Evolutionary conservation across 2,797 vertebrate genomes (phyloP), one percentile per base, ranked within the genome.

Genomic region (Salarias fasciatus): DNA sequence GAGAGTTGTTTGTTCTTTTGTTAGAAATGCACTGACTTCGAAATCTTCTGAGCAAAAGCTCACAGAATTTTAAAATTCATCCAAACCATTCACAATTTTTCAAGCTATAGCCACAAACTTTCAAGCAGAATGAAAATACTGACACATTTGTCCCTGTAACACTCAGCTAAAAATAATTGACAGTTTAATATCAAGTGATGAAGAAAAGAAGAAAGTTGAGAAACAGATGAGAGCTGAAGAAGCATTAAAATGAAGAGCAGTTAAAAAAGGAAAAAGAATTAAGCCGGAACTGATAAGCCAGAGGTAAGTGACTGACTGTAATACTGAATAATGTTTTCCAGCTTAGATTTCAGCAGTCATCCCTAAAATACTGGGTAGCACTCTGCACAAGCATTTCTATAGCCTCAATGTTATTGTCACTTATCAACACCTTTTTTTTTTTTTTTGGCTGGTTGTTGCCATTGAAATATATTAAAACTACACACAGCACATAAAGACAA

Each of bases 251-350:
- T 45, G n/a, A 61, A 63, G 37, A 15, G 29, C 44, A 66, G 41
- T 51, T 67, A 29, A 29, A 63, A 68, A 63, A 63, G 67, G 29
- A 29, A 63, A 70, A 63, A 59, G 31, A 61, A 77, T 45, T n/a
- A 47, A 52, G 40, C 18, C 28, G 64, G 46, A 46, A 68, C 7
- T 48, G 72, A 24, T 77, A 41, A 67, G 18, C 2, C 44, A 72
- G 44, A 44, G 11, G 55, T 56, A 35, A 36, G 35, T 60, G 59
- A 40, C 33, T 68, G 54, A 75, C 57, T 68, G 30, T 68, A 58
- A 72, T 65, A 53, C 63, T 58, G 66, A 71, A 49, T 54, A 52
- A 62, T n/a, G 2, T 48, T 59, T 70, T 18, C 37, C 53, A 53
- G 72, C 63, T 71, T 53, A 55, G 48, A 9, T 43, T 42, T 54